Evolutionary conservation across 1,140 invertebrate genomes (phyloP).

Genomic region (Ooceraea biroi): DNA sequence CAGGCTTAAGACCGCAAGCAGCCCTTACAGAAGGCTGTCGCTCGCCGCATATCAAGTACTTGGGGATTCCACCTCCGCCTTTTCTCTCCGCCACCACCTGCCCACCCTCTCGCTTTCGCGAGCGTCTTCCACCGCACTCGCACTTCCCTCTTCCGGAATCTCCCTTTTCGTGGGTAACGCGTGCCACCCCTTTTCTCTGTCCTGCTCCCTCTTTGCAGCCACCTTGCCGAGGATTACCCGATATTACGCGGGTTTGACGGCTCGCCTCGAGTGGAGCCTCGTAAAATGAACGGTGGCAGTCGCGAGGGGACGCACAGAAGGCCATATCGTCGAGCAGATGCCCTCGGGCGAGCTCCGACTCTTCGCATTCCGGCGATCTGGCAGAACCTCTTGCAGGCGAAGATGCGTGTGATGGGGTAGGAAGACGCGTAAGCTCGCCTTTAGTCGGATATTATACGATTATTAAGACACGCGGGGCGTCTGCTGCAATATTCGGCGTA

Average conservation of each 20-base stretch:
- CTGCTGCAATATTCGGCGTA: constrained; percentile 32
- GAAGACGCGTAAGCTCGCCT: neutral
- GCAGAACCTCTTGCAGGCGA: constrained; percentile 24
- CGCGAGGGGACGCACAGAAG: constrained; percentile 21
- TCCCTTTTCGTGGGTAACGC: constrained; percentile 47
- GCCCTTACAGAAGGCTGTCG: constrained; percentile 67
- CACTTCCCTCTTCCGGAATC: neutral
- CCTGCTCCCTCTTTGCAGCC: constrained; percentile 36
- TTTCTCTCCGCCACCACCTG: constrained; percentile 27
- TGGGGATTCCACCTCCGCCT: constrained; percentile 51
- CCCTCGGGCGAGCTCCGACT: constrained; percentile 14
- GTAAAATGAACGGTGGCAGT: constrained; percentile 73
- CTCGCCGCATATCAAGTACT: constrained; percentile 76
- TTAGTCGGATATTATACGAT: constrained; percentile 61
- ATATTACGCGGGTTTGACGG: constrained; percentile 77
- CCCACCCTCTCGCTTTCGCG: constrained; percentile 10
- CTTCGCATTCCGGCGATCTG: constrained; percentile 29
- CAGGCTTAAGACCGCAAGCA: constrained; percentile 74
- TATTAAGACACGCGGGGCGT: constrained; percentile 61
- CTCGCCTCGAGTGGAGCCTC: constrained; percentile 70
- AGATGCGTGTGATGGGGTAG: constrained; percentile 53
- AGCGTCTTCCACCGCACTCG: neutral
- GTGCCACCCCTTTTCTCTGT: constrained; percentile 47
- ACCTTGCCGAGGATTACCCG: constrained; percentile 74
- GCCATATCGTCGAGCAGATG: constrained; percentile 52